phyloP scores from a whole-genome alignment of 1,140 invertebrate species.

The Drosophila aff. region DNA sequence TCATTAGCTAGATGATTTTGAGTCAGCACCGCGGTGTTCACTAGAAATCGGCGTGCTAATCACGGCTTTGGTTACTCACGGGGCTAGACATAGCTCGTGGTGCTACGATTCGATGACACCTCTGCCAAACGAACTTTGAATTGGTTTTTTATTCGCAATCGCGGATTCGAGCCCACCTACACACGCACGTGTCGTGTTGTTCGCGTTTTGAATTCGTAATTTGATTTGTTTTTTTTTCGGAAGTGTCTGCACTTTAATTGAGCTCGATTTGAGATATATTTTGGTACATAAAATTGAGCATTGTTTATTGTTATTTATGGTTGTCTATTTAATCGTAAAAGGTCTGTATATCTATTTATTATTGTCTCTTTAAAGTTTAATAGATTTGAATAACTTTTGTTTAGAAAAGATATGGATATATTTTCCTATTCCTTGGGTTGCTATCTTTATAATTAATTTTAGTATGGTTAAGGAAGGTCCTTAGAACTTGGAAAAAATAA shows the following conservation, averaged over 20 bases:
- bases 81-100: constrained; percentile 34
- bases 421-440: neutral
- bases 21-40: constrained; percentile 57
- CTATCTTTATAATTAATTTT: neutral
- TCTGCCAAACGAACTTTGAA: constrained; percentile 14
- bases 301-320: constrained; percentile 1
- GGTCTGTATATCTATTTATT: neutral
- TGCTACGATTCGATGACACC: constrained; percentile 40
- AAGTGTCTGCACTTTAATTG: constrained; percentile 62
- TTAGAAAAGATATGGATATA: no score
- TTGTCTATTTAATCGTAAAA: neutral
- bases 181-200: constrained; percentile 48
- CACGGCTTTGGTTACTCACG: constrained; percentile 51
- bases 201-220: constrained; percentile 50
- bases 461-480: neutral
- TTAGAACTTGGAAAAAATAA: neutral
- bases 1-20: constrained; percentile 59
- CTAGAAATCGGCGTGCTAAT: constrained; percentile 63
- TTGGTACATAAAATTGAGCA: neutral
- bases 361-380: neutral
- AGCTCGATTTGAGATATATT: constrained; percentile 24
- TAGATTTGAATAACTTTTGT: no score
- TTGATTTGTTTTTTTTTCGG: constrained; percentile 34
- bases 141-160: constrained; percentile 21
- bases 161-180: constrained; percentile 21